These are phyloP conservation scores for Apoda limacodes DNA, from an alignment of 2,888 invertebrate genomes.

Conservation along the genomic window DNA sequence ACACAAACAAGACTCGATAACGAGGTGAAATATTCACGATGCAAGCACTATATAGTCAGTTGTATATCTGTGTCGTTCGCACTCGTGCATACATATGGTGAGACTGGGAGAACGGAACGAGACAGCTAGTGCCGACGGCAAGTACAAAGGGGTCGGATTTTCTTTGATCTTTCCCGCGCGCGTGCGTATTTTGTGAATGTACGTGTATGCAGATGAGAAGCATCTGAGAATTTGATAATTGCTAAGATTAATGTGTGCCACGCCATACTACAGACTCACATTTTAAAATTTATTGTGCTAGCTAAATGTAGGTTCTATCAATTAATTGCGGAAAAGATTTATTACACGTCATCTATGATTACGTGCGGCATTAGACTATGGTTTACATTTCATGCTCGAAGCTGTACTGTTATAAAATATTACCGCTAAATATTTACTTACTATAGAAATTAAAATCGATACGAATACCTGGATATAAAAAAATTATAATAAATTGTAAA, in stretches of 20 bases:
- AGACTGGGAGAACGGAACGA: slow-evolving; percentile 48
- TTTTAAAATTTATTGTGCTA: slow-evolving; percentile 19
- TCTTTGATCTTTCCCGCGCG: slow-evolving; percentile 65
- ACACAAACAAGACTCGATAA: slow-evolving; percentile 69
- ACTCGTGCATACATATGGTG: slow-evolving; percentile 32
- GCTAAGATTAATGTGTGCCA: slow-evolving; percentile 59
- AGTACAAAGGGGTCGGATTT: slow-evolving; percentile 62
- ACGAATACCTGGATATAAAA: too few species aligned
- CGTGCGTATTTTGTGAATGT: slow-evolving; percentile 52
- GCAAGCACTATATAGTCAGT: slow-evolving; percentile 59
- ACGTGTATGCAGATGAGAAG: slow-evolving; percentile 61
- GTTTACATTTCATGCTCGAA: too few species aligned
- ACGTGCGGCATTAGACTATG: too few species aligned
- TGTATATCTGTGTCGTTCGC: slow-evolving; percentile 43
- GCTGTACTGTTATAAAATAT: too few species aligned
- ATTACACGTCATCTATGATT: too few species aligned
- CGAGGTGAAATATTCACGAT: slow-evolving; percentile 70
- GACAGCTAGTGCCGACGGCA: slow-evolving; percentile 63
- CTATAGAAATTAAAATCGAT: too few species aligned
- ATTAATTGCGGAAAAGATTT: neutral
- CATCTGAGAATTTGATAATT: slow-evolving; percentile 65
- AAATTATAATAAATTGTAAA: too few species aligned
- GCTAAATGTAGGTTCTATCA: slow-evolving; percentile 6
- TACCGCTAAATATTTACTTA: too few species aligned
- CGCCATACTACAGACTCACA: slow-evolving; percentile 24